phyloP scores from a whole-genome alignment of 2,888 invertebrate species.

The Iselma pallidipennis region DNA sequence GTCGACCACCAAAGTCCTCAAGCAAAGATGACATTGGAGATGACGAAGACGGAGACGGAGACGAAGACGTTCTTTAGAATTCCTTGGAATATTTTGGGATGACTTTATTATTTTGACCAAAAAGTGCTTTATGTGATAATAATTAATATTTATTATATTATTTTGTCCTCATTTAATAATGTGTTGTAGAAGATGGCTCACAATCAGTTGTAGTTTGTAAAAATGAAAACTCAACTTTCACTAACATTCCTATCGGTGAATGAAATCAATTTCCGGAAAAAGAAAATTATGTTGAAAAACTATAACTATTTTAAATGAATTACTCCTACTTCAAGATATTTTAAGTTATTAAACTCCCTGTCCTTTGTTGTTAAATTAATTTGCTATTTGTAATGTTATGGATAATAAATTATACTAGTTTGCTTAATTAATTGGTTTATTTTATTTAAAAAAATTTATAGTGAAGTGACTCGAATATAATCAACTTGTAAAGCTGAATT shows the following conservation, averaged over 20 bases:
- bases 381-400: background rate
- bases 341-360: too few relatives aligned
- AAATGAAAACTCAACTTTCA: background rate
- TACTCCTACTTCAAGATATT: too few relatives aligned
- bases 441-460: background rate
- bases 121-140: background rate
- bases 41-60: too few relatives aligned
- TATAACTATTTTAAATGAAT: too few relatives aligned
- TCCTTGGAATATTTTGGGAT: too few relatives aligned
- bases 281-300: too few relatives aligned
- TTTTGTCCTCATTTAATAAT: background rate
- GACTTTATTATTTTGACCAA: too few relatives aligned
- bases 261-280: background rate
- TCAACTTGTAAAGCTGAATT: constrained; percentile 56
- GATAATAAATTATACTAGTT: background rate
- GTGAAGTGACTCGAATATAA: background rate
- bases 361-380: too few relatives aligned
- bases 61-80: too few relatives aligned
- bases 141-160: too few relatives aligned
- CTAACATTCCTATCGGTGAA: background rate
- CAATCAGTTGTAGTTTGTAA: background rate
- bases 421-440: background rate
- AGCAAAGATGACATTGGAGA: too few relatives aligned
- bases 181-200: background rate
- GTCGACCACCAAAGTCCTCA: too few relatives aligned